Evolutionary conservation across 1,140 invertebrate genomes (phyloP).

Genomic region (Neodiprion virginianus): DNA sequence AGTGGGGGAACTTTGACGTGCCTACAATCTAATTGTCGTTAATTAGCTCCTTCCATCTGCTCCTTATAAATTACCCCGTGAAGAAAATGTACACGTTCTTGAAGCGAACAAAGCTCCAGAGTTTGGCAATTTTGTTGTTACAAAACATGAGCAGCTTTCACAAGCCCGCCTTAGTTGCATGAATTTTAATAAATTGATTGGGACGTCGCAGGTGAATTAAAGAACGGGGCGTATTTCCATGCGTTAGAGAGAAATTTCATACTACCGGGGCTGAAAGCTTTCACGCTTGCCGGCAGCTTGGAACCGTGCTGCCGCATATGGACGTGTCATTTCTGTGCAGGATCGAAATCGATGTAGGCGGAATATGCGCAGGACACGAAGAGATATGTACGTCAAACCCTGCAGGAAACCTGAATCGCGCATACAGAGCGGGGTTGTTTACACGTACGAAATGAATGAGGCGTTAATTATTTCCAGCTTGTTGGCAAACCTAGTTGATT

Average conservation of each 20-base stretch:
- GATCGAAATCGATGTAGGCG: not conserved
- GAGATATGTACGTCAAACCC: not conserved
- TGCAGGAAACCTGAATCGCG: not conserved
- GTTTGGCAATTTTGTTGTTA: too few relatives aligned
- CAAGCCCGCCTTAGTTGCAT: not conserved
- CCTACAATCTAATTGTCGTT: not conserved
- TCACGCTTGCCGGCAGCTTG: not conserved
- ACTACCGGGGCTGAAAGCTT: not conserved
- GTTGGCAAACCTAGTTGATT: slow-evolving; percentile 38
- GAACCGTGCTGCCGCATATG: not conserved
- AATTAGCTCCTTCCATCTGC: not conserved
- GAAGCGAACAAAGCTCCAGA: too few relatives aligned
- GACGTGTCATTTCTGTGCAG: not conserved
- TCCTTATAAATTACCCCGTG: not conserved
- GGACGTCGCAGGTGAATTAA: not conserved
- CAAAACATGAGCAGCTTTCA: too few relatives aligned
- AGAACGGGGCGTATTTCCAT: not conserved
- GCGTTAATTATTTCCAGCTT: slow-evolving; percentile 42
- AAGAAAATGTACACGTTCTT: not conserved
- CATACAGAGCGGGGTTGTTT: slow-evolving; percentile 6
- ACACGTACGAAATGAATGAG: slow-evolving; percentile 6
- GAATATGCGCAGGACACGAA: not conserved
- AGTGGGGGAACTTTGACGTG: not conserved
- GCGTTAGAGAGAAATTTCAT: not conserved
- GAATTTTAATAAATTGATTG: not conserved